phyloP scores from a whole-genome alignment of 2,888 invertebrate species.

The Xestia rhomboidea region DNA sequence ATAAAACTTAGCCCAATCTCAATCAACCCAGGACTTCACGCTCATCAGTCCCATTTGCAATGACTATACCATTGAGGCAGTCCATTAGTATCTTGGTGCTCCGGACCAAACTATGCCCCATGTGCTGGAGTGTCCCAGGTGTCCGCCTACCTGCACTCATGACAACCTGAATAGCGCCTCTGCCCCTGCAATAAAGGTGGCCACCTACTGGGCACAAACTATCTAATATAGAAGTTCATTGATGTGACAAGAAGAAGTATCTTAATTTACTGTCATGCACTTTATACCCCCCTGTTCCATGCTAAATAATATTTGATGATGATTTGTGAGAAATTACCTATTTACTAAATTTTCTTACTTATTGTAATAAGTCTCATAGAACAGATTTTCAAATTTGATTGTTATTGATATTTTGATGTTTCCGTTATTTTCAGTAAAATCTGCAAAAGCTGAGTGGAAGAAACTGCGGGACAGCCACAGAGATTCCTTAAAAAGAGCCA shows the following conservation, averaged over 20 bases:
- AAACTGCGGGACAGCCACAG: slow-evolving; percentile 64
- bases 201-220: too few relatives aligned
- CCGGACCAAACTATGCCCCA: too few relatives aligned
- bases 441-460: slow-evolving; percentile 67
- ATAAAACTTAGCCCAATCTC: neutral
- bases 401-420: neutral
- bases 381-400: neutral
- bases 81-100: too few relatives aligned
- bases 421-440: slow-evolving; percentile 56
- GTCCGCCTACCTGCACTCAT: too few relatives aligned
- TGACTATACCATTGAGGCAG: neutral
- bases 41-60: neutral
- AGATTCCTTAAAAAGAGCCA: slow-evolving; percentile 62
- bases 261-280: neutral
- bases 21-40: neutral
- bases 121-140: too few relatives aligned
- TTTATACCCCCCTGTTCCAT: neutral
- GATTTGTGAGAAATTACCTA: neutral
- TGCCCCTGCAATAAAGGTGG: too few relatives aligned
- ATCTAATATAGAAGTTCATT: too few relatives aligned
- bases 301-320: neutral
- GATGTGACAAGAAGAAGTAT: too few relatives aligned
- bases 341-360: neutral
- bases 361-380: neutral
- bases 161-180: too few relatives aligned